phyloP scores from a whole-genome alignment of 2,888 invertebrate genomes.

The Pachymerium ferrugineum region DNA sequence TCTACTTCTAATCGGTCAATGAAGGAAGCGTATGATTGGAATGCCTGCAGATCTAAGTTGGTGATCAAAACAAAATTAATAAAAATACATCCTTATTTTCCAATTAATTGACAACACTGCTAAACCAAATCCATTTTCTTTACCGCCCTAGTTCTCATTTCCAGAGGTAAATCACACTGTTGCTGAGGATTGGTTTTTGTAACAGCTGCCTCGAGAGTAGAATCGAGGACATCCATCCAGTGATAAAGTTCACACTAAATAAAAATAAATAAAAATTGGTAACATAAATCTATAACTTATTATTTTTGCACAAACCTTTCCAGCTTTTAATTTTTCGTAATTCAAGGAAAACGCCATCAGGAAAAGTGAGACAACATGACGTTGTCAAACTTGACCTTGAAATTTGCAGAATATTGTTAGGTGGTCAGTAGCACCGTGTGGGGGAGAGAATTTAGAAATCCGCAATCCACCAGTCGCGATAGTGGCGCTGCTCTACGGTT shows the following conservation, averaged over 20 bases:
- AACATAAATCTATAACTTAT: not conserved
- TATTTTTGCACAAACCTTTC: too few species aligned
- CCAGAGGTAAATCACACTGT: slow-evolving; percentile 50
- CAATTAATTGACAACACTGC: slow-evolving; percentile 54
- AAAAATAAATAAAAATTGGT: slow-evolving; percentile 35
- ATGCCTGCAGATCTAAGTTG: slow-evolving; percentile 79
- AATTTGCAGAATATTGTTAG: too few species aligned
- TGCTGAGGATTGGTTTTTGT: slow-evolving; percentile 56
- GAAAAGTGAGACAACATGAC: too few species aligned
- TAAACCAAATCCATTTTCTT: slow-evolving; percentile 77
- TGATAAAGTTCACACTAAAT: slow-evolving; percentile 77
- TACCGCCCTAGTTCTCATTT: slow-evolving; percentile 71
- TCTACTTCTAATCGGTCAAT: slow-evolving; percentile 72
- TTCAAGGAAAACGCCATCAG: slow-evolving; percentile 60
- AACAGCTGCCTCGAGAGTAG: slow-evolving; percentile 68
- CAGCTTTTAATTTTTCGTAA: slow-evolving; percentile 69
- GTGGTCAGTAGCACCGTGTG: too few species aligned
- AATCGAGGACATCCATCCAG: slow-evolving; percentile 75
- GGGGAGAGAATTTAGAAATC: too few species aligned
- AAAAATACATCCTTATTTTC: not conserved
- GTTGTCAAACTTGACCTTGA: too few species aligned
- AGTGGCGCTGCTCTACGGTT: too few species aligned
- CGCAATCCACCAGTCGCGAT: too few species aligned
- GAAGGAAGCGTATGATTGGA: slow-evolving; percentile 73
- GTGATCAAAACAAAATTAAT: slow-evolving; percentile 65